Evolutionary conservation across 2,113 vertebrate species (phyloP).

Genomic region (Tragelaphus imberbis): DNA sequence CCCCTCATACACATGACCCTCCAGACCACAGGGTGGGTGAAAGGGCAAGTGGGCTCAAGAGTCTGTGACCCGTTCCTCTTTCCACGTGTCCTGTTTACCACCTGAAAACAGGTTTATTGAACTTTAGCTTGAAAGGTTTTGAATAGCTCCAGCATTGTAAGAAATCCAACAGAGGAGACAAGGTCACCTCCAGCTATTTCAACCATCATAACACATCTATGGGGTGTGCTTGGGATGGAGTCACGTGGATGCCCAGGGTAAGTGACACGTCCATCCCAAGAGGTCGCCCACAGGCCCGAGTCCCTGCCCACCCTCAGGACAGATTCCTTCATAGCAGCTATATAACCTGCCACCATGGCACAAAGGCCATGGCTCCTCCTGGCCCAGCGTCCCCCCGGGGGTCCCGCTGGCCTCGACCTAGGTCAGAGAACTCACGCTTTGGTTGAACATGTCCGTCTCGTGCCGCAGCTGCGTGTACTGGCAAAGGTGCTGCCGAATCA

Average conservation of each 20-base stretch:
- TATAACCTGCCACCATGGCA: neutral
- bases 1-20: too few relatives aligned
- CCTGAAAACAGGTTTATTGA: neutral
- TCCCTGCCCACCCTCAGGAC: neutral
- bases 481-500: slow-evolving; percentile 95
- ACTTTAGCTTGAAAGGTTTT: neutral
- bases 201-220: accelerated
- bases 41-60: neutral
- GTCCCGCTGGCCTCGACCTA: accelerated
- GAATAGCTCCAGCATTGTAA: neutral
- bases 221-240: accelerated
- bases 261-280: neutral
- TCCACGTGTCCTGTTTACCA: neutral
- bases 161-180: neutral
- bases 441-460: slow-evolving; percentile 99
- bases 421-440: slow-evolving; percentile 88
- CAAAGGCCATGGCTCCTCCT: accelerated
- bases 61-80: neutral
- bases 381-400: accelerated
- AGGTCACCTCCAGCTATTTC: neutral
- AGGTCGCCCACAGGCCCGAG: accelerated
- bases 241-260: accelerated
- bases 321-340: neutral
- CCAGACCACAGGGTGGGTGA: neutral
- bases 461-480: slow-evolving; percentile 97